Percentiles rank a stretch among this genome's conserved stretches.
Conservation (phyloP, 2,113 vertebrate genomes). For the Leuciscus idus region DNA sequence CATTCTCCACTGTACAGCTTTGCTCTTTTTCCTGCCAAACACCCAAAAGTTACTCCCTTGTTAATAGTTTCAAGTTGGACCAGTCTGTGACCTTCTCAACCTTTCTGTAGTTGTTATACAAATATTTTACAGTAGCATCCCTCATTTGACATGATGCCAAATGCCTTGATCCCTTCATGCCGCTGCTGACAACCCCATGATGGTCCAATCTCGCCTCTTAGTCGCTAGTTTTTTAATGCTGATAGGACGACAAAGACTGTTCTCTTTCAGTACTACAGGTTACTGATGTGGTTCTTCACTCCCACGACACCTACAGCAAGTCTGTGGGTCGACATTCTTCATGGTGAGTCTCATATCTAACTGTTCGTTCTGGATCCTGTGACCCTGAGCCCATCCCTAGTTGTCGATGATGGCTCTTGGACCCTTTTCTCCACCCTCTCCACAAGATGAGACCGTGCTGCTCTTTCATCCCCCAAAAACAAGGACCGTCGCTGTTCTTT, state of each 20-base stretch:
- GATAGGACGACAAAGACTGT: conserved; percentile 34
- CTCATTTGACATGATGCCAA: background rate
- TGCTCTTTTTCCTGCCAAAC: background rate
- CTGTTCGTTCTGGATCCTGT: background rate
- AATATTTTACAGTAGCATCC: background rate
- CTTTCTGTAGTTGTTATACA: background rate
- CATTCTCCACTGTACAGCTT: background rate
- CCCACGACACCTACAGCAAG: conserved; percentile 55
- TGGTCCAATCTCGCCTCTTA: conserved; percentile 4
- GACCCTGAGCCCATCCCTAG: conserved; percentile 14
- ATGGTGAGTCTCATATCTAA: conserved; percentile 47
- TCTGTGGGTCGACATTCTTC: conserved; percentile 50
- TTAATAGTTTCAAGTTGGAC: background rate
- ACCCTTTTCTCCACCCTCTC: conserved; percentile 2
- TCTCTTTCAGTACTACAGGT: conserved; percentile 60
- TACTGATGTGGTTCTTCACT: conserved; percentile 57
- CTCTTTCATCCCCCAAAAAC: background rate
- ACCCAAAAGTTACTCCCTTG: background rate
- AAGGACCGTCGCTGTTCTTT: background rate
- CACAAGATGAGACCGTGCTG: background rate
- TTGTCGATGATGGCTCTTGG: background rate
- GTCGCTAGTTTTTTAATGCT: conserved; percentile 19
- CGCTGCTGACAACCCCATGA: conserved; percentile 3
- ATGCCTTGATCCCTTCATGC: background rate
- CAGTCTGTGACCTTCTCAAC: background rate